Base-by-base conservation (phyloP, 2,113 vertebrate species). In the Apteryx owenii region DNA sequence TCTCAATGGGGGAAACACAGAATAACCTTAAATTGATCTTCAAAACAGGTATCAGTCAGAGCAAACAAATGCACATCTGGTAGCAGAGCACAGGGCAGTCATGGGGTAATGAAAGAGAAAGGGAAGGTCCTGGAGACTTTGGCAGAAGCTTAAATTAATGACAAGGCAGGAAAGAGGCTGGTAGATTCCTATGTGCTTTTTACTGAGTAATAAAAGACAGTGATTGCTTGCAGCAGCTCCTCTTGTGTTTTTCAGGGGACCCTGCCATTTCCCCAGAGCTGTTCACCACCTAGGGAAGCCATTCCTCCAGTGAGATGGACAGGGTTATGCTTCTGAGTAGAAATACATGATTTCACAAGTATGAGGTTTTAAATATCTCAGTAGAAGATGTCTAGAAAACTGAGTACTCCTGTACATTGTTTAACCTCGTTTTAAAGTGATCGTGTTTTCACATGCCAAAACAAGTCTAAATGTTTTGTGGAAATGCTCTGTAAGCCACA, bases 301-400 rank as follows among this genome's bases (percentile, higher is more conserved):
- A 0, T 85, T 85, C 18, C 11, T 89, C 8, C 46, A 0, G 0
- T 58, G 36, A 68, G 40, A 44, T 0, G 2, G 25, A 58, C 16
- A 16, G 54, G 29, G 17, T 51, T 5, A 0, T 58, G 28, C 56
- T 87, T 93, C 81, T 3, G 2, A 54, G 46, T 3, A 6, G 1
- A 89, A 89, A 83, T 84, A 66, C 14, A 38, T 8, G 26, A 81
- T 61, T 75, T 64, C 70, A 71, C 28, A 66, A 54, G 51, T 92
- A 25, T 62, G 64, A 86, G 54, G 33, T 78, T 81, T 60, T 22
- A 36, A 78, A 54, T 28, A 64, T 33, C 51, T 68, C 25, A 7
- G 18, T 2, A 5, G 40, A 83, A 87, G 72, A 12, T 68, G 2
- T 54, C 26, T 66, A 70, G 26, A 60, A 51, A 78, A 71, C 3